phyloP scores from a whole-genome alignment of 1,140 invertebrate species.

The Lepidurus couesii region DNA sequence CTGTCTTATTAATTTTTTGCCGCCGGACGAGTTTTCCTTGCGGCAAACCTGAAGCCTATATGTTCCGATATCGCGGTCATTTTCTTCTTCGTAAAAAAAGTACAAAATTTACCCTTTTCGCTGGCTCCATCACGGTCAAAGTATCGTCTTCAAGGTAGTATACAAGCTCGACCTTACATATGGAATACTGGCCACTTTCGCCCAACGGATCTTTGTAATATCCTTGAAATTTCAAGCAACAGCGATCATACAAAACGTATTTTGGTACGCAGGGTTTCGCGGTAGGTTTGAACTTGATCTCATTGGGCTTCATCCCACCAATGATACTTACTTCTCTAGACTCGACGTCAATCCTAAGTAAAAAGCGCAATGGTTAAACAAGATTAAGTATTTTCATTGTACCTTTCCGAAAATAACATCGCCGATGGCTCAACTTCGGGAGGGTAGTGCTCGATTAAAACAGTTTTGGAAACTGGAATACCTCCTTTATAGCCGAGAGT shows the following conservation, averaged over 20 bases:
- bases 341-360: neutral
- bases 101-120: slow-evolving; percentile 47
- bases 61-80: slow-evolving; percentile 37
- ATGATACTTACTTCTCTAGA: neutral
- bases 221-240: slow-evolving; percentile 39
- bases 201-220: slow-evolving; percentile 58
- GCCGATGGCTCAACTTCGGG: neutral
- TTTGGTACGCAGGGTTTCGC: slow-evolving; percentile 30
- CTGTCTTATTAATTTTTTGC: slow-evolving; percentile 58
- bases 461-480: slow-evolving; percentile 29
- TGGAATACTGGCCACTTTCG: slow-evolving; percentile 62
- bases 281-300: neutral
- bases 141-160: slow-evolving; percentile 86
- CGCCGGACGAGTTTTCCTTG: slow-evolving; percentile 71
- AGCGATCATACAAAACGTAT: slow-evolving; percentile 34
- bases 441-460: neutral
- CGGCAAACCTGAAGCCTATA: slow-evolving; percentile 62
- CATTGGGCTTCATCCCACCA: neutral
- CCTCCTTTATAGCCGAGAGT: slow-evolving; percentile 30
- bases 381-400: slow-evolving; percentile 13
- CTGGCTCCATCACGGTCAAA: slow-evolving; percentile 70
- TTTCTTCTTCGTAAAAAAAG: neutral
- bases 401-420: neutral
- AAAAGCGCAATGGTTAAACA: neutral
- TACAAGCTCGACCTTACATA: slow-evolving; percentile 47